Conservation (phyloP, 2,888 invertebrate species). For the Tortrix viridana region DNA sequence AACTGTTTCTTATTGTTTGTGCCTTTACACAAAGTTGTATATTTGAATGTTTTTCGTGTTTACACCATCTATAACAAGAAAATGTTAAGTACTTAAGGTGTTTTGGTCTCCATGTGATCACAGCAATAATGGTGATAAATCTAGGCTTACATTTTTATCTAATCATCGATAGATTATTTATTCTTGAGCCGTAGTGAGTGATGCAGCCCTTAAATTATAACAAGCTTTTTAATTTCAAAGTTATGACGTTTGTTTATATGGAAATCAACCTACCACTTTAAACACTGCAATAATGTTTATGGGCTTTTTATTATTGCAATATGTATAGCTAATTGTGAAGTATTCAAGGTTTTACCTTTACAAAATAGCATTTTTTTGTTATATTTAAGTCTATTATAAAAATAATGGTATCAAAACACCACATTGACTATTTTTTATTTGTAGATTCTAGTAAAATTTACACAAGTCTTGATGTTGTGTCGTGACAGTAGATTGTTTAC, state of each 20-base stretch:
- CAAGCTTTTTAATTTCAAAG: neutral
- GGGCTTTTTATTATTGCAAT: constrained; percentile 59
- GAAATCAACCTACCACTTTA: constrained; percentile 55
- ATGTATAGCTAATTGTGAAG: constrained; percentile 47
- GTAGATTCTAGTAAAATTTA: constrained; percentile 46
- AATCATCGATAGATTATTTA: neutral
- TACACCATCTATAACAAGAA: constrained; percentile 27
- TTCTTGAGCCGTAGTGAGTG: too few relatives aligned
- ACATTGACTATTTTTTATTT: constrained; percentile 17
- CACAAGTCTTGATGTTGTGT: constrained; percentile 72
- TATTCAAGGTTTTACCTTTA: constrained; percentile 53
- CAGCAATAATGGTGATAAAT: neutral
- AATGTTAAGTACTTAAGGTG: constrained; percentile 31
- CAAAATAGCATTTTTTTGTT: constrained; percentile 57
- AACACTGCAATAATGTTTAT: constrained; percentile 60
- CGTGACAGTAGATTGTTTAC: constrained; percentile 55
- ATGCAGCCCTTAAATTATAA: too few relatives aligned
- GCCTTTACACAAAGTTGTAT: constrained; percentile 71
- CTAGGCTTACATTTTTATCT: neutral
- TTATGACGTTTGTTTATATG: neutral
- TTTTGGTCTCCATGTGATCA: constrained; percentile 10
- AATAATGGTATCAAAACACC: constrained; percentile 31
- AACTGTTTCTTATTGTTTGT: constrained; percentile 72
- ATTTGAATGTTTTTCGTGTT: constrained; percentile 56
- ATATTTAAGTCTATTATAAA: constrained; percentile 26